These are phyloP conservation scores for Drosophila setosimentum DNA, from an alignment of 2,888 invertebrate species.

Conservation along the genomic window DNA sequence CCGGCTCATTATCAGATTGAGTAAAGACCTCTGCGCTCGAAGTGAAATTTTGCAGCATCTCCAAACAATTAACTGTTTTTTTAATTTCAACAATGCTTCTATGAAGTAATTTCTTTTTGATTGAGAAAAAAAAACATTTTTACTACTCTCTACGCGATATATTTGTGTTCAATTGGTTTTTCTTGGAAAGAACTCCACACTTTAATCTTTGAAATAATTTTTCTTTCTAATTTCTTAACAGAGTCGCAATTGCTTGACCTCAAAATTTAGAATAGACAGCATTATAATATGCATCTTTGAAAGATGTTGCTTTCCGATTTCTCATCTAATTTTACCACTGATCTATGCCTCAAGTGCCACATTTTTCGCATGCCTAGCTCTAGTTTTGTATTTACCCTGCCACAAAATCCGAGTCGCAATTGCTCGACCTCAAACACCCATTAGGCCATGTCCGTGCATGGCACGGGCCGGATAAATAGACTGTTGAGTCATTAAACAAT, in stretches of 20 bases:
- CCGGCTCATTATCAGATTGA: neutral
- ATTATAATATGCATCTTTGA: neutral
- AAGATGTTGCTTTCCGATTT: constrained; percentile 1
- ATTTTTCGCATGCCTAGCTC: neutral
- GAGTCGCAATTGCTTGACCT: neutral
- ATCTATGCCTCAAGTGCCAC: neutral
- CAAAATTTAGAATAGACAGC: neutral
- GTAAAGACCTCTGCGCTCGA: neutral
- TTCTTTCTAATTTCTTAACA: neutral
- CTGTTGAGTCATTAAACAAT: constrained; percentile 80
- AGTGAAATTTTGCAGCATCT: no score
- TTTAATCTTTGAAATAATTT: neutral
- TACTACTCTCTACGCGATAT: neutral
- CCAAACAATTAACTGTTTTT: no score
- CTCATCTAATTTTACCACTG: neutral
- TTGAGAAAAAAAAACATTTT: neutral
- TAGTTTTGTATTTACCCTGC: constrained; percentile 10
- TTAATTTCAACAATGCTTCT: neutral
- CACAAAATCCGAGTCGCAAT: constrained; percentile 17
- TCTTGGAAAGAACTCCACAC: neutral
- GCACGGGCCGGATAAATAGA: constrained; percentile 68
- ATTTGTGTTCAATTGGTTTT: neutral
- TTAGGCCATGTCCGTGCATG: constrained; percentile 70
- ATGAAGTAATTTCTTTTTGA: neutral
- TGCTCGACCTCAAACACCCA: constrained; percentile 49